These are phyloP conservation scores for Montipora efflorescens DNA, from an alignment of 64 coral and sea anemone genomes.

Conservation along the genomic window DNA sequence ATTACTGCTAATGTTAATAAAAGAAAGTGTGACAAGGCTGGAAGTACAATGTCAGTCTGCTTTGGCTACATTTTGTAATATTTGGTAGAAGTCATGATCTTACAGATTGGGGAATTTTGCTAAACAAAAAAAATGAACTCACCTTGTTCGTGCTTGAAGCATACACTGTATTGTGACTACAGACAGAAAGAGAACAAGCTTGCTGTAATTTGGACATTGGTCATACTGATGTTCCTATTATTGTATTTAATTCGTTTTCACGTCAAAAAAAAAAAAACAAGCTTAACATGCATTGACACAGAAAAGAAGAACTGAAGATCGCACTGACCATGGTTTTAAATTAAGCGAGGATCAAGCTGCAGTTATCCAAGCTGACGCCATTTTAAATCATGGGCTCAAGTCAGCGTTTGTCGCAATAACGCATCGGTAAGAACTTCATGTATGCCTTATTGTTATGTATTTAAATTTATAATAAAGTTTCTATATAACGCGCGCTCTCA, in stretches of 20 bases:
- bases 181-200: not conserved
- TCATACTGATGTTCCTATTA: too few relatives aligned
- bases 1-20: too few relatives aligned
- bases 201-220: too few relatives aligned
- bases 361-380: not conserved
- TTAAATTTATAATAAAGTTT: too few relatives aligned
- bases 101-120: too few relatives aligned
- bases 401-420: not conserved
- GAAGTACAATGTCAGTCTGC: too few relatives aligned
- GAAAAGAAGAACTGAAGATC: too few relatives aligned
- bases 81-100: too few relatives aligned
- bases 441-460: too few relatives aligned
- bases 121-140: not conserved
- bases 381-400: conserved; percentile 29
- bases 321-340: conserved; percentile 28
- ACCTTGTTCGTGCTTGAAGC: conserved; percentile 94
- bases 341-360: not conserved
- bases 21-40: too few relatives aligned
- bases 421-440: not conserved
- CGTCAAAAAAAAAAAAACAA: not conserved
- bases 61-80: too few relatives aligned
- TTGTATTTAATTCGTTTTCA: not conserved
- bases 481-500: too few relatives aligned
- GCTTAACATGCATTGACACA: not conserved
- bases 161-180: conserved; percentile 75